Evolutionary conservation across 2,888 invertebrate genomes (phyloP).

Genomic region (Linyphia triangularis): DNA sequence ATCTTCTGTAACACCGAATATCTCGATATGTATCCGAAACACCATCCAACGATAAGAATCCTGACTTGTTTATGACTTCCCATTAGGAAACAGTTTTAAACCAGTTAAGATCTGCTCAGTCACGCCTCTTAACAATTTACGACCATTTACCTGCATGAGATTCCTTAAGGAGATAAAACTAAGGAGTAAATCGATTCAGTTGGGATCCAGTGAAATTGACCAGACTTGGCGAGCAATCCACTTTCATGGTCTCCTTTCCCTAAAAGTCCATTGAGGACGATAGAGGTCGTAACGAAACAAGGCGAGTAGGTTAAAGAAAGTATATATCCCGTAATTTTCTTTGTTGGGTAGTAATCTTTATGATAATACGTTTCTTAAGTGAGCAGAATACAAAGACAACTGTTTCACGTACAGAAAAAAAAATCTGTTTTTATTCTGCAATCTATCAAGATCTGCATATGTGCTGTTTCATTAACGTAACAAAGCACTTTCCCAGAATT

Average conservation of each 20-base stretch:
- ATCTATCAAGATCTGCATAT: too few species aligned
- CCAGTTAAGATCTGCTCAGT: not conserved
- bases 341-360: too few species aligned
- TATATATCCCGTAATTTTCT: too few species aligned
- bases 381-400: too few species aligned
- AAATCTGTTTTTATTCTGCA: too few species aligned
- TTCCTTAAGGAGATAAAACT: slow-evolving; percentile 17
- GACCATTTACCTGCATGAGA: not conserved
- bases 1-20: too few species aligned
- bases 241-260: not conserved
- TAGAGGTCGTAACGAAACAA: too few species aligned
- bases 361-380: too few species aligned
- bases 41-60: not conserved
- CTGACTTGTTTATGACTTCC: not conserved
- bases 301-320: too few species aligned
- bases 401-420: too few species aligned
- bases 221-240: not conserved
- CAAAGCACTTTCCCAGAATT: too few species aligned
- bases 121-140: not conserved
- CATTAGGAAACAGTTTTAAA: not conserved
- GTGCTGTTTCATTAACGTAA: too few species aligned
- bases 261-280: not conserved
- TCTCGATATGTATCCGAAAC: not conserved
- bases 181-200: not conserved
- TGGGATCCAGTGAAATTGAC: not conserved